Base-by-base conservation (phyloP, 2,113 vertebrate species). In the Coryphaenoides rupestris region DNA sequence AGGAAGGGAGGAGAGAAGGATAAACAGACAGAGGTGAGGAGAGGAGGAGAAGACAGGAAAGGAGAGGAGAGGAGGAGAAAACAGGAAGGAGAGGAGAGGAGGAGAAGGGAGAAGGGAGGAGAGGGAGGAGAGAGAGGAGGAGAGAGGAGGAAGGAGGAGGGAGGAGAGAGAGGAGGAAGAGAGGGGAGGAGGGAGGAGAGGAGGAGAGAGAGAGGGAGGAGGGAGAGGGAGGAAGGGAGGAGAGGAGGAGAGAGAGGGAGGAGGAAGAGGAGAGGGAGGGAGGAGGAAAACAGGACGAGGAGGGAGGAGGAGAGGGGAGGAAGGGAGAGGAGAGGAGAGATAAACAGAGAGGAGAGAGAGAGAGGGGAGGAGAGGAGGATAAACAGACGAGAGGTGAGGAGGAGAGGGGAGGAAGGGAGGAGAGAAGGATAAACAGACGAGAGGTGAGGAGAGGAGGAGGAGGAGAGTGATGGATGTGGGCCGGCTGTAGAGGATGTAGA, bases 381-480 rank as follows among this genome's bases (percentile, higher is more conserved):
- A 19, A 28, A 24, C 55, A 49, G 49, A 58, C 16, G 49, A 65
- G 47, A 55, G 21, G 47, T 26, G 24, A 26, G 24, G 50, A 55
- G 68, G 63, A 69, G 60, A 71, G 60, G 13, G 73, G 65, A 9
- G 69, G 73, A 74, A n/a, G 12, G 45, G 40, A 17, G 46, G 40
- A 16, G 5, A 7, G 3, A 55, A 70, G 58, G 65, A 26, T 21
- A 19, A 28, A 24, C 55, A 49, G 49, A 58, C 16, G 49, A 65
- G 47, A 55, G 21, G 47, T 26, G 24, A 26, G 24, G 50, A 55
- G 68, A n/a, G n/a, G n/a, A n/a, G n/a, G n/a, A n/a, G n/a, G n/a
- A n/a, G n/a, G 63, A 69, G 60, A 71, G 60, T 16, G 73, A 66
- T 7, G 69, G 73, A 74, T 72, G 68, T 70, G 72, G 74, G 26